Conservation (phyloP, 2,113 vertebrate species). For the Oxyura jamaicensis region DNA sequence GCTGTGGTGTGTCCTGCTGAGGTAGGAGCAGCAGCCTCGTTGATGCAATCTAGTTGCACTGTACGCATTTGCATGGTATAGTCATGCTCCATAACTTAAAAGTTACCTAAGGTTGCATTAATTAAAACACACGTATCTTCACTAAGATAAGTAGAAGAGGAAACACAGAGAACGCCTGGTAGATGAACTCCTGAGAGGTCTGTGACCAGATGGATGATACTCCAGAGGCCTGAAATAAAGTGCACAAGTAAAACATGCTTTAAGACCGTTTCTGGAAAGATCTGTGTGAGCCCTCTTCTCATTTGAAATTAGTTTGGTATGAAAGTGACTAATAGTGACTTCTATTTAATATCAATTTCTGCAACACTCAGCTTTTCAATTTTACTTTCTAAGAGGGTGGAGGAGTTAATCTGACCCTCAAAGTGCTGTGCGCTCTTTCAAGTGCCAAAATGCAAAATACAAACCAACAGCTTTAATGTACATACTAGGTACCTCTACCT, state of each 20-base stretch:
- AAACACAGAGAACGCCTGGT: background rate
- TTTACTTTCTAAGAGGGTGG: background rate
- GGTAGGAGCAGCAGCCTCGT: background rate
- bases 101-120: background rate
- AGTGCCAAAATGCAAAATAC: background rate
- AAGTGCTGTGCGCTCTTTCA: background rate
- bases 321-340: background rate
- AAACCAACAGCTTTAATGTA: background rate
- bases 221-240: background rate
- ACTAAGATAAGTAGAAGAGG: background rate
- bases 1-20: fast-evolving
- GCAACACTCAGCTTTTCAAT: background rate
- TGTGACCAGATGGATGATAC: background rate
- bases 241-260: background rate
- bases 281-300: background rate
- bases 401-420: background rate
- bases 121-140: background rate
- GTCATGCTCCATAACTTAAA: background rate
- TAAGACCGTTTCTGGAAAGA: background rate
- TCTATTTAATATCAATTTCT: background rate
- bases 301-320: background rate
- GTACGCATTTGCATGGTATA: background rate
- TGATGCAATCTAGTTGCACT: background rate
- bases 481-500: background rate
- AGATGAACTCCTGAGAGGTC: background rate